Evolutionary conservation across 1,140 invertebrate genomes (phyloP), one percentile per base, ranked within the genome.

Genomic region (Globodera rostochiensis): DNA sequence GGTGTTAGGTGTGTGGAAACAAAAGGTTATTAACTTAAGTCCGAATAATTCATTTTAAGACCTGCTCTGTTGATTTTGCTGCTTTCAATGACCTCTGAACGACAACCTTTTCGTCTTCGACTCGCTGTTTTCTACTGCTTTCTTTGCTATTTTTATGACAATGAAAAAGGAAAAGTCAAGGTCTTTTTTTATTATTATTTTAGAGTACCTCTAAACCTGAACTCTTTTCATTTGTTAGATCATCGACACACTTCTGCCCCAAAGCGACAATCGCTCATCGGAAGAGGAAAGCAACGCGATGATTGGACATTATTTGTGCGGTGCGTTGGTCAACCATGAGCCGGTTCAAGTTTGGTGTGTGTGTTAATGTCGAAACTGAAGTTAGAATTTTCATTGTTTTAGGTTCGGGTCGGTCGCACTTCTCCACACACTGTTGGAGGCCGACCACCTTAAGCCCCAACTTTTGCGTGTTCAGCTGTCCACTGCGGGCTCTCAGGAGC

Each of bases 71-170:
- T 98, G 0, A 94, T 98, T 67, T 91, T 99, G 9, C 90, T 99
- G 13, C 96, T 98, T 94, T 98, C 96, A 0, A 98, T 99, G 96
- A 95, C 98, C 4, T 98, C 98, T 90, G 97, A 99, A 87, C 98
- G 97, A 90, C 97, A 99, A 90, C 94, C 95, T 15, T 95, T 98
- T 89, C 91, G 93, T 9, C 90, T 99, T 75, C 93, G 96, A 76
- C 97, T 95, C 91, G 94, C 97, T 1, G 96, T 98, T 11, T 92
- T 98, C 0, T 99, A 99, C 90, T 98, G 96, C 90, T 98, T 98
- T 90, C 93, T 98, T 91, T 98, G 95, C 90, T 98, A 95, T 90
- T 91, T 99, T 0, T 96, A 94, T 88, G 95, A 94, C 91, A 99
- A 99, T 91, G 94, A 95, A 88, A 91, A 93, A n/a, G 94, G 94